Percentiles rank a stretch among this genome's conserved stretches.
These are phyloP conservation scores for Helleia helle DNA, from an alignment of 2,888 invertebrate genomes.

Conservation along the genomic window DNA sequence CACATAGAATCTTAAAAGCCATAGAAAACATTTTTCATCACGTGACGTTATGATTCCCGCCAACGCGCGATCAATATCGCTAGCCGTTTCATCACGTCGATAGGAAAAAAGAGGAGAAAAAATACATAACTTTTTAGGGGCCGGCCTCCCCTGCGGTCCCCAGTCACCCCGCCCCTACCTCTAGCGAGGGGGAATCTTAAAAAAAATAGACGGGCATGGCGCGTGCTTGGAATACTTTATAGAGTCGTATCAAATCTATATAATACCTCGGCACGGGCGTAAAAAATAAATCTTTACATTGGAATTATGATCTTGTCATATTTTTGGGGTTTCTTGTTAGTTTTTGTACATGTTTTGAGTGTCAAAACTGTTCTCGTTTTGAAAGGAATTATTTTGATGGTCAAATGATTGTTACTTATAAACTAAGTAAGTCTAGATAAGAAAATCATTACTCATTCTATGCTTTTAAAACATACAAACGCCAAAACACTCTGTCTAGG, in stretches of 20 bases:
- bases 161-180: conserved; percentile 24
- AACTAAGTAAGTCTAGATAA: too few relatives aligned
- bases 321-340: conserved; percentile 25
- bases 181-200: conserved; percentile 33
- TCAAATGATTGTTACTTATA: too few relatives aligned
- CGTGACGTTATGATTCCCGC: conserved; percentile 20
- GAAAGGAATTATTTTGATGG: too few relatives aligned
- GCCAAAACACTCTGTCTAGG: too few relatives aligned
- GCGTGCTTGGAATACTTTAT: conserved; percentile 58
- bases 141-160: conserved; percentile 41
- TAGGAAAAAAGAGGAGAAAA: conserved; percentile 70
- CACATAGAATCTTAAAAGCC: too few relatives aligned
- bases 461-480: too few relatives aligned
- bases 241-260: conserved; percentile 67
- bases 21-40: too few relatives aligned
- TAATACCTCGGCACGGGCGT: conserved; percentile 49
- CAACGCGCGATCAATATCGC: conserved; percentile 58
- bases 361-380: too few relatives aligned
- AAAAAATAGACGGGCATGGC: conserved; percentile 45
- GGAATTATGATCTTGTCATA: conserved; percentile 27
- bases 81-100: conserved; percentile 67
- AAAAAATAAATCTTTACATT: conserved; percentile 41
- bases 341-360: too few relatives aligned
- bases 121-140: conserved; percentile 74
- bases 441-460: too few relatives aligned